Evolutionary conservation across 2,888 invertebrate species (phyloP), one percentile per base, ranked within the genome.

Genomic region (Drosophila atroscutellata): DNA sequence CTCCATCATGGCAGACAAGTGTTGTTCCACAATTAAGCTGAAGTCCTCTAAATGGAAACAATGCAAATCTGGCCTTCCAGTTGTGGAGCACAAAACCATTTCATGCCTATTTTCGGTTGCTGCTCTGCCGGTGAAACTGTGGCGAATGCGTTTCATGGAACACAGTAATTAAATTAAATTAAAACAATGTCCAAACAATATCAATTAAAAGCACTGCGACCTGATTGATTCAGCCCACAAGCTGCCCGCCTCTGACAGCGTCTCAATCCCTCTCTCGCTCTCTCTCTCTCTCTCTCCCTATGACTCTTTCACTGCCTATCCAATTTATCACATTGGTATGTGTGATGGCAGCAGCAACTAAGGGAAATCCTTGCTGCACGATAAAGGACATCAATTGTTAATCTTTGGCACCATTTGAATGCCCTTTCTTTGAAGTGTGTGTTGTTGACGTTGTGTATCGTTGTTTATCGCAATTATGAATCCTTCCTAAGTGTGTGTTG

Each of bases 151-250:
- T 26, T 52, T 34, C 20, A 20, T 34, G 36, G 36, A 63, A 65
- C 58, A 51, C 50, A 49, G 13, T 5, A 42, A 58, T 82, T 85
- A 65, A 80, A 83, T 74, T 86, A 75, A 84, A 84, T 83, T 89
- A 89, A 89, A 89, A 78, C 81, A 83, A 75, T 75, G 79, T 66
- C 73, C 75, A 68, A 79, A 74, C 84, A 81, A 83, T 81, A 83
- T 84, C 89, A 84, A 84, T 84, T 81, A 89, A 89, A 75, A 75
- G 75, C 69, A 65, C 59, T 39, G 75, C 71, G 54, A 65, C 64
- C 75, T 86, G 88, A 83, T 83, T 83, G 88, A 83, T 78, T 51
- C 74, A 69, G 74, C 57, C 64, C 71, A 63, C 64, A 59, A 61
- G 63, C 28, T 51, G 57, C 36, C 65, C 47, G 52, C 68, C 59